phyloP scores from a whole-genome alignment of 2,113 vertebrate species.

The Dromiciops gliroides region DNA sequence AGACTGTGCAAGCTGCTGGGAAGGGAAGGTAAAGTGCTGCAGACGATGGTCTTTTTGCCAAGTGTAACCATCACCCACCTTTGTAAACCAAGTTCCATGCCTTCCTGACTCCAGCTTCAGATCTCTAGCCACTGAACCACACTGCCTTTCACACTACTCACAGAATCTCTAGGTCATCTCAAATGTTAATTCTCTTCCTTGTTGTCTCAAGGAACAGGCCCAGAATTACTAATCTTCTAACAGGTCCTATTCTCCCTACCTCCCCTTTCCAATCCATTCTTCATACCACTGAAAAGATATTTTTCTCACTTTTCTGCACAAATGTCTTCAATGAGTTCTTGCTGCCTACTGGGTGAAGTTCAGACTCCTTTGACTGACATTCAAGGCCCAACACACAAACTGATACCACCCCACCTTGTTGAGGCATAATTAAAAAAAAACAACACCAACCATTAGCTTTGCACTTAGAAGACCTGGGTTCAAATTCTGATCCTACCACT shows the following conservation, averaged over 20 bases:
- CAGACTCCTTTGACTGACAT: not conserved
- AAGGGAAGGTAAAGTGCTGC: not conserved
- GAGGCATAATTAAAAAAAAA: not conserved
- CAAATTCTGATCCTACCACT: not conserved
- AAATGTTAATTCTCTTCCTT: not conserved
- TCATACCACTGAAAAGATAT: not conserved
- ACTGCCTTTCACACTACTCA: not conserved
- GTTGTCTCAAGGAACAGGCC: not conserved
- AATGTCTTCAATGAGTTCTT: not conserved
- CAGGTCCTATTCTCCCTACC: not conserved
- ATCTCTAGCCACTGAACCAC: not conserved
- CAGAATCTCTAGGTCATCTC: not conserved
- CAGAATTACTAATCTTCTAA: not conserved
- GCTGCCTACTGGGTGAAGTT: not conserved
- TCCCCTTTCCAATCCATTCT: not conserved
- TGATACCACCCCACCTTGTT: not conserved
- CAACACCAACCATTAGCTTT: not conserved
- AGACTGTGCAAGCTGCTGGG: not conserved
- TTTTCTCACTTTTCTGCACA: not conserved
- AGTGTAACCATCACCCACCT: not conserved
- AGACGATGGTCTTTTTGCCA: not conserved
- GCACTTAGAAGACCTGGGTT: not conserved
- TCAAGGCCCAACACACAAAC: not conserved
- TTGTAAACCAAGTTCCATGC: not conserved
- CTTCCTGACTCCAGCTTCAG: not conserved